Evolutionary conservation across 2,113 vertebrate species (phyloP).

Genomic region (Riparia riparia): DNA sequence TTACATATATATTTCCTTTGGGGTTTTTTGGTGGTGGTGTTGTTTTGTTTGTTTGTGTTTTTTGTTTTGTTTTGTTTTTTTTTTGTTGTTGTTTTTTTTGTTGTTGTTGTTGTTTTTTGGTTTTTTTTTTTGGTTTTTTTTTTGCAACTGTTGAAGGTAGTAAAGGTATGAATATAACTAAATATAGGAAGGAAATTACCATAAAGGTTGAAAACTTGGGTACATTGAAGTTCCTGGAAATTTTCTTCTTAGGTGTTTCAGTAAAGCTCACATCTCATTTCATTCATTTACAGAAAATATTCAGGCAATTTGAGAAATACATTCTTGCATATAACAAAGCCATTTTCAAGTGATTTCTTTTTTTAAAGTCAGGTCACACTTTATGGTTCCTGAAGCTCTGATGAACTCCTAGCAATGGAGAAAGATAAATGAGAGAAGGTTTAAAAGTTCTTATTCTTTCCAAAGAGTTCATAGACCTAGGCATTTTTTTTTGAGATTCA

Average conservation of each 20-base stretch:
- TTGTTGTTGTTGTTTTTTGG: no score
- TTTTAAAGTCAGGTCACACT: neutral
- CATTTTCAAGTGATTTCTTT: constrained; percentile 11
- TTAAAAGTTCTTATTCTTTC: neutral
- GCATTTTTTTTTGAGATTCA: neutral
- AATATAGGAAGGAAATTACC: neutral
- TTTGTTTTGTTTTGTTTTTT: neutral
- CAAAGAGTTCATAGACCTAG: neutral
- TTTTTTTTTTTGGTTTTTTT: neutral
- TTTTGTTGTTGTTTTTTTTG: neutral
- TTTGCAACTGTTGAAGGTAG: neutral
- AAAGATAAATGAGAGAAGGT: neutral
- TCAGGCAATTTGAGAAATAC: constrained; percentile 4
- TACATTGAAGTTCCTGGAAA: neutral
- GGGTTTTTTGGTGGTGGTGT: no score
- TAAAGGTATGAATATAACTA: neutral
- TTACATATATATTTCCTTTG: neutral
- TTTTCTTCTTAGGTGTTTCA: constrained; percentile 11
- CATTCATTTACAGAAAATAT: neutral
- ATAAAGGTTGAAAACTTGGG: neutral
- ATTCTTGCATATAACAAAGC: neutral
- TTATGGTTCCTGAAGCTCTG: neutral
- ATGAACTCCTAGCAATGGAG: neutral
- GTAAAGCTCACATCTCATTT: neutral
- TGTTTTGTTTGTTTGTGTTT: no score